Percentiles rank a stretch among this genome's conserved stretches.
Conservation (phyloP, 2,888 invertebrate genomes). For the Oeneis ivallda region DNA sequence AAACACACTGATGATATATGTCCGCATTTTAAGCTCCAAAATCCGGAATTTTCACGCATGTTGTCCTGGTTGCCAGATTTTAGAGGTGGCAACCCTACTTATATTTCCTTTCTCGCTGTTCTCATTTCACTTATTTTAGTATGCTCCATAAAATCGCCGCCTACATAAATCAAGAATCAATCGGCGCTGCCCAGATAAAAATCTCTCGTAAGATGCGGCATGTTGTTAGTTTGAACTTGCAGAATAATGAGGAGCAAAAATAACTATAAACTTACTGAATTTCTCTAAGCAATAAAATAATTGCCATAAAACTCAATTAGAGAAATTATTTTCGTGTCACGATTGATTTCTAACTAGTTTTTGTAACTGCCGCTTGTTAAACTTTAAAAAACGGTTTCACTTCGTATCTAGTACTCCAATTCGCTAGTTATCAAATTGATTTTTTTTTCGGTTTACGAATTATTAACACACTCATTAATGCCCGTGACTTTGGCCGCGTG, state of each 20-base stretch:
- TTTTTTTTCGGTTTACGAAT: too few relatives aligned
- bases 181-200: constrained; percentile 9
- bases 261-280: constrained; percentile 27
- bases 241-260: constrained; percentile 24
- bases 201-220: constrained; percentile 8
- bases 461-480: too few relatives aligned
- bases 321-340: constrained; percentile 40
- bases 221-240: constrained; percentile 24
- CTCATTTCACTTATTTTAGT: not conserved
- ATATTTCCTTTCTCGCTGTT: not conserved
- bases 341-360: constrained; percentile 31
- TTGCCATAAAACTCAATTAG: constrained; percentile 31
- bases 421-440: too few relatives aligned
- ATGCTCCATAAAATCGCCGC: not conserved
- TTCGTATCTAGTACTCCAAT: not conserved
- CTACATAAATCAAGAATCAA: constrained; percentile 12
- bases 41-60: too few relatives aligned
- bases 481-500: too few relatives aligned
- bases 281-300: constrained; percentile 32
- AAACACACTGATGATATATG: too few relatives aligned
- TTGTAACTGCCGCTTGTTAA: constrained; percentile 2
- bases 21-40: too few relatives aligned
- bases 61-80: too few relatives aligned
- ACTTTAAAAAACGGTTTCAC: not conserved
- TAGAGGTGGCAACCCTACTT: too few relatives aligned